A percentile compares a stretch with the other conserved stretches of the same genome.
Evolutionary conservation across 2,888 invertebrate genomes (phyloP).

Genomic region (Eutolmus rufibarbis): DNA sequence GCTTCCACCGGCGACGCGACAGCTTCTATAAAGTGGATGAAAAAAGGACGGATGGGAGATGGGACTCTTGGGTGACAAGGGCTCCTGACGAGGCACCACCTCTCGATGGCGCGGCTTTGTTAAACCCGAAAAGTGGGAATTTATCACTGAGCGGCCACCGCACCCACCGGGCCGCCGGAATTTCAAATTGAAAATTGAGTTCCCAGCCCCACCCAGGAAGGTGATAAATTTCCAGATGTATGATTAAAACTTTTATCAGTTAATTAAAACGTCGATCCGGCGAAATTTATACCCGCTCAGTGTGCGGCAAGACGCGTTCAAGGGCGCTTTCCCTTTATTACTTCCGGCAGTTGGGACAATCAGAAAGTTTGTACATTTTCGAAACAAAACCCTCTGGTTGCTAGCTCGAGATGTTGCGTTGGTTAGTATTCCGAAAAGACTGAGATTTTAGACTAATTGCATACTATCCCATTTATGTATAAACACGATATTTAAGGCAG

Average conservation of each 20-base stretch:
- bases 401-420: neutral
- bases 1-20: neutral
- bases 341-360: neutral
- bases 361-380: neutral
- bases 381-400: neutral
- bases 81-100: neutral
- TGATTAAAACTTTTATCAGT: slow-evolving; percentile 49
- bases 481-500: neutral
- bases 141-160: neutral
- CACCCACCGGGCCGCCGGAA: neutral
- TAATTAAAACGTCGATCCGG: slow-evolving; percentile 48
- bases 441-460: neutral
- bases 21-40: neutral
- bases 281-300: slow-evolving; percentile 45
- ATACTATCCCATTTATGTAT: neutral
- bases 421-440: neutral
- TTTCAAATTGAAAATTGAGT: slow-evolving; percentile 35
- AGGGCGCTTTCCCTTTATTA: neutral
- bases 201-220: slow-evolving; percentile 31
- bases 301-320: neutral
- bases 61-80: neutral
- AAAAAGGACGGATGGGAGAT: neutral
- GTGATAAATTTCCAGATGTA: slow-evolving; percentile 48
- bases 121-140: slow-evolving; percentile 16
- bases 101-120: neutral